Conservation (phyloP, 2,113 vertebrate species). For the Pedionomus torquatus region DNA sequence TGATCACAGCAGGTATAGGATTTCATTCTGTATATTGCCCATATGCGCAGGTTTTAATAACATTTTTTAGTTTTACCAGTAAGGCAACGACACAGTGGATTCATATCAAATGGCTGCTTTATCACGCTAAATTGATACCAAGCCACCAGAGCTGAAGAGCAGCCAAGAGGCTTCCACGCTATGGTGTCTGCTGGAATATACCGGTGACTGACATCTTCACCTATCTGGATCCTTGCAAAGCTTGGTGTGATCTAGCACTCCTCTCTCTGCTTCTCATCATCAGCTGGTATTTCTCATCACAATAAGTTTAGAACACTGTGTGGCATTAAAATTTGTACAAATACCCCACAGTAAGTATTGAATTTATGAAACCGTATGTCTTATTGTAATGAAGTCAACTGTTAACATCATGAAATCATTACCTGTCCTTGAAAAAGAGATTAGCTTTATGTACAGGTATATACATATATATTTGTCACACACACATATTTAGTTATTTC, state of each 20-base stretch:
- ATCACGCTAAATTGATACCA: background rate
- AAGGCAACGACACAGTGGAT: background rate
- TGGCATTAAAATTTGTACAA: slow-evolving; percentile 52
- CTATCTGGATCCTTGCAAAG: background rate
- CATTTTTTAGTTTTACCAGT: background rate
- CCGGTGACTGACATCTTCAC: background rate
- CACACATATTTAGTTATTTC: background rate
- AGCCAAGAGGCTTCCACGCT: background rate
- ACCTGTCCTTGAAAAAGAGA: slow-evolving; percentile 68
- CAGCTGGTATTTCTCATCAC: slow-evolving; percentile 47
- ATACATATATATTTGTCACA: background rate
- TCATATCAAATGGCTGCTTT: background rate
- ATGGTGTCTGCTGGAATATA: background rate
- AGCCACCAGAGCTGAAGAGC: background rate
- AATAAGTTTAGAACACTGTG: slow-evolving; percentile 38
- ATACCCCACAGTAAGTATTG: slow-evolving; percentile 36
- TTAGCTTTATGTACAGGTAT: background rate
- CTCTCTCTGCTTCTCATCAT: slow-evolving; percentile 64
- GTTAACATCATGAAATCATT: slow-evolving; percentile 72
- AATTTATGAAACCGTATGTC: slow-evolving; percentile 72
- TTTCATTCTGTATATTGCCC: background rate
- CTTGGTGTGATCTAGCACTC: background rate
- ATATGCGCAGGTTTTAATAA: background rate
- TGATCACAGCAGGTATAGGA: background rate
- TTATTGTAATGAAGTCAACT: slow-evolving; percentile 59